A percentile compares a stretch with the other conserved stretches of the same genome.
Evolutionary conservation across 1,140 invertebrate genomes (phyloP).

Genomic region (Drosophila athabasca): DNA sequence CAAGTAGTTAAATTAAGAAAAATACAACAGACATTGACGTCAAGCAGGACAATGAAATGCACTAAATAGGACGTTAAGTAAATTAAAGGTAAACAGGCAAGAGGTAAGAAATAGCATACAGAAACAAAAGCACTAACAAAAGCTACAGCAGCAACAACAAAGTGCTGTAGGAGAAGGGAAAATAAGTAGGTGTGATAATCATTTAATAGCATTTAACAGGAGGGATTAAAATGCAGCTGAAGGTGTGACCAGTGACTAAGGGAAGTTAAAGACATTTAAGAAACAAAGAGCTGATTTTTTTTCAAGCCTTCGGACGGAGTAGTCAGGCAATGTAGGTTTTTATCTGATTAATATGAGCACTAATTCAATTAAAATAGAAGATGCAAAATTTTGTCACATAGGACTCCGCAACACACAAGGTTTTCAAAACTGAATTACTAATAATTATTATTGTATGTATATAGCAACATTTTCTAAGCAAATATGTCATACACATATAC

Average conservation of each 20-base stretch:
- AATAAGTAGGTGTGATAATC: conserved; percentile 68
- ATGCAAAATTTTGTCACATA: too few species aligned
- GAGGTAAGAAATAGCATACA: conserved; percentile 1
- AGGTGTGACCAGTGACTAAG: conserved; percentile 42
- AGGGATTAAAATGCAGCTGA: conserved; percentile 61
- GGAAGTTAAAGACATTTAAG: background rate
- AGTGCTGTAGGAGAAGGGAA: conserved; percentile 1
- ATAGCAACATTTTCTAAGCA: too few species aligned
- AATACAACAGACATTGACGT: conserved; percentile 12
- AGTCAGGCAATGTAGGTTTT: conserved; percentile 43
- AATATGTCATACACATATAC: too few species aligned
- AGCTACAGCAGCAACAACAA: background rate
- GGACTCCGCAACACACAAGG: conserved; percentile 7
- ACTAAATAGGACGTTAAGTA: conserved; percentile 43
- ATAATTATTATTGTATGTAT: too few species aligned
- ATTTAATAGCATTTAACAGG: conserved; percentile 70
- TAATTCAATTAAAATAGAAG: conserved; percentile 58
- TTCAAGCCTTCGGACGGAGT: conserved; percentile 14
- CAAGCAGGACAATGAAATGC: conserved; percentile 44
- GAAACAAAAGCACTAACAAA: conserved; percentile 10
- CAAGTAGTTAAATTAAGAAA: conserved; percentile 42
- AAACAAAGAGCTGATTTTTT: conserved; percentile 30
- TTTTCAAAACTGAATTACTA: too few species aligned
- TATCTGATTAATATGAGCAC: conserved; percentile 63
- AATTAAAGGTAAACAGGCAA: conserved; percentile 50